phyloP scores from a whole-genome alignment of 2,113 vertebrate species.

The Corynorhinus townsendii region DNA sequence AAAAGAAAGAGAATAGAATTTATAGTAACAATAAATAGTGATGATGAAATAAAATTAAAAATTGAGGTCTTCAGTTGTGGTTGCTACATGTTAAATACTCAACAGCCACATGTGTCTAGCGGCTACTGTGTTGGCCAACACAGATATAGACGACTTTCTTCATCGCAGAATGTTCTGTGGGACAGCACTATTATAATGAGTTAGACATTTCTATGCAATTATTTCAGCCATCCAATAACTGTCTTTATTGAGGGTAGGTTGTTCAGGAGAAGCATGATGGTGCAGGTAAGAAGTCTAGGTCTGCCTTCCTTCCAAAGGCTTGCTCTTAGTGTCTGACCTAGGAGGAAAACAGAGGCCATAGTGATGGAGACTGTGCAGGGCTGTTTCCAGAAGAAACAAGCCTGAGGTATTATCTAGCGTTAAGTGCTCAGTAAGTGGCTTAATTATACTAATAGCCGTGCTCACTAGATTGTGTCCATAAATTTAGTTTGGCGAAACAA shows the following conservation, averaged over 20 bases:
- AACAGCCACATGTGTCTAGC: background rate
- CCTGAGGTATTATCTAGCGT: background rate
- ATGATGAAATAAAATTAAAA: background rate
- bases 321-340: background rate
- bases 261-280: background rate
- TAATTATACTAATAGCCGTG: conserved; percentile 32
- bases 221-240: background rate
- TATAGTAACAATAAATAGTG: background rate
- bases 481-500: conserved; percentile 4
- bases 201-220: background rate
- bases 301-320: background rate
- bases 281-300: background rate
- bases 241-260: background rate
- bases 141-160: background rate
- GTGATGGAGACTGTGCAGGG: background rate
- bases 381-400: background rate
- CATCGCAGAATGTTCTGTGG: background rate
- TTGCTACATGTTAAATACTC: background rate
- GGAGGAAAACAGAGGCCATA: background rate
- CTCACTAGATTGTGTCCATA: conserved; percentile 30
- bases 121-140: background rate
- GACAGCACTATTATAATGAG: background rate
- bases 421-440: background rate
- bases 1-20: background rate
- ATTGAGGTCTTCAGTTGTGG: background rate